A percentile compares a stretch with the other conserved stretches of the same genome.
phyloP scores from a whole-genome alignment of 35 echinoderm and acorn worm genomes.

The Ptychodera flava region DNA sequence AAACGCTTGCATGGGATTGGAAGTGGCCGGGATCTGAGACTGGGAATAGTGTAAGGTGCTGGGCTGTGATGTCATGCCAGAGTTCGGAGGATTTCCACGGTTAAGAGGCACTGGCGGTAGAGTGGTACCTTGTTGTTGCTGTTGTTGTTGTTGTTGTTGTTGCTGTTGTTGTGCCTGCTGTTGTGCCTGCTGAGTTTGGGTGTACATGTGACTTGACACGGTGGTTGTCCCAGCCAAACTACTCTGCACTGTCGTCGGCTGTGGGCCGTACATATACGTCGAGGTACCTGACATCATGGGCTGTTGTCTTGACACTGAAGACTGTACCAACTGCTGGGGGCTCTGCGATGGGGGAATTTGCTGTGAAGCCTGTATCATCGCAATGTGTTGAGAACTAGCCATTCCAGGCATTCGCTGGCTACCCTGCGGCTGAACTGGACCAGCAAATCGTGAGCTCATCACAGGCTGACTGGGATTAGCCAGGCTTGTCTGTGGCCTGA shows the following conservation, averaged over 20 bases:
- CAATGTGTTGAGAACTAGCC: neutral
- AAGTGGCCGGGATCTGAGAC: neutral
- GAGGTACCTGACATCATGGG: neutral
- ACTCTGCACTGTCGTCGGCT: neutral
- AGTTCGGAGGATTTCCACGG: neutral
- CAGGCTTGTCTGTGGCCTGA: neutral
- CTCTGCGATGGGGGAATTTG: neutral
- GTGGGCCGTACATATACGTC: neutral
- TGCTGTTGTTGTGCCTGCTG: neutral
- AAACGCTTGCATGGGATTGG: slow-evolving; percentile 24
- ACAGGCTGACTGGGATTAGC: neutral
- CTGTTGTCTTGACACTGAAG: neutral
- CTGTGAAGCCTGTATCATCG: neutral
- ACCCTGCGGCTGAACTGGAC: neutral
- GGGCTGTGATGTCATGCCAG: neutral
- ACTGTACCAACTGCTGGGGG: neutral
- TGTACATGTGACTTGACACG: neutral
- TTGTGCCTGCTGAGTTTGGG: neutral
- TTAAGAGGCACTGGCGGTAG: neutral
- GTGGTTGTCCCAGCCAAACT: neutral
- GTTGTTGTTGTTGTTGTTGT: neutral
- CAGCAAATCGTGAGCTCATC: neutral
- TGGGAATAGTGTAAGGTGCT: neutral
- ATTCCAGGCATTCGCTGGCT: neutral
- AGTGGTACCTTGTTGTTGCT: neutral